These are phyloP conservation scores for Brevimyrus niger DNA, from an alignment of 2,113 vertebrate genomes.

Conservation along the genomic window DNA sequence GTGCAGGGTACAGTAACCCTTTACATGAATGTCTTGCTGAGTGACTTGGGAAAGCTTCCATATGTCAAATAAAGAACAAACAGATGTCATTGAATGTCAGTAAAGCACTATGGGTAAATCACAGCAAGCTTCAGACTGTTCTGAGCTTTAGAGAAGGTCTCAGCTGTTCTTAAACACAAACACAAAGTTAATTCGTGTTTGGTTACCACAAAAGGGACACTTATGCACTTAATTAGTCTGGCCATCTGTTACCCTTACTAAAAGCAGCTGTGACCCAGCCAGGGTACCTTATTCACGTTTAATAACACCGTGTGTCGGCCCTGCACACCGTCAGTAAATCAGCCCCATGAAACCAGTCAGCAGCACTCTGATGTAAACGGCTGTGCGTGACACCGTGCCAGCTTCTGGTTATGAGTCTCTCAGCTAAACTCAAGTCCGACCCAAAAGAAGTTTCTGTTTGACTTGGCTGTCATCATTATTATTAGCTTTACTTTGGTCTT, in stretches of 20 bases:
- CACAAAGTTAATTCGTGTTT: background rate
- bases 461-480: background rate
- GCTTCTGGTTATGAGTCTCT: background rate
- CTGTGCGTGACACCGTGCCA: background rate
- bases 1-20: slow-evolving; percentile 29
- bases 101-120: slow-evolving; percentile 7
- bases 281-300: background rate
- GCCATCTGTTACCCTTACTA: background rate
- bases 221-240: background rate
- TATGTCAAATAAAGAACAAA: slow-evolving; percentile 8
- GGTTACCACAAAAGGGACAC: background rate
- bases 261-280: background rate
- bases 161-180: background rate
- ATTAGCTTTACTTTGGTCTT: background rate
- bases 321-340: background rate
- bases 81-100: slow-evolving; percentile 4
- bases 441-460: background rate
- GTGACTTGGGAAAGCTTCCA: slow-evolving; percentile 29
- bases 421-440: background rate
- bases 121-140: background rate
- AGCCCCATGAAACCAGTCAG: slow-evolving; percentile 31
- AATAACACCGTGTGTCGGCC: background rate
- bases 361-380: slow-evolving; percentile 49
- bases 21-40: slow-evolving; percentile 42
- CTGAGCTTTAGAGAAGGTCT: background rate